Evolutionary conservation across 1,140 invertebrate genomes (phyloP).

Genomic region (Plectrocnemia conspersa): DNA sequence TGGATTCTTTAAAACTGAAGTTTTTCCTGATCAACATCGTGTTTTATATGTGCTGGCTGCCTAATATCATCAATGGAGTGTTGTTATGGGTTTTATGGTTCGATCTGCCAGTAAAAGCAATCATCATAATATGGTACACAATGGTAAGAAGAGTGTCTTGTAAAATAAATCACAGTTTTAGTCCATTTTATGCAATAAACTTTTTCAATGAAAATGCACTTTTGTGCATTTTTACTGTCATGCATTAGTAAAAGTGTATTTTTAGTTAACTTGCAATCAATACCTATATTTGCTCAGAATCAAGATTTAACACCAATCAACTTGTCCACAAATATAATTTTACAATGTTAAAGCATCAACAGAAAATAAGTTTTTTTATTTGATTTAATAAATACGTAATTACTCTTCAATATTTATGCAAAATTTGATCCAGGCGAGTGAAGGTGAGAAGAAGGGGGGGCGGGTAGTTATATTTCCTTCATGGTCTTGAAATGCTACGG

Average conservation of each 20-base stretch:
- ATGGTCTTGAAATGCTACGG: too few species aligned
- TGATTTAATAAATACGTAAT: too few species aligned
- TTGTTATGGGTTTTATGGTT: constrained; percentile 74
- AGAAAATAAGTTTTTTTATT: too few species aligned
- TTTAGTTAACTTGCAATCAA: background rate
- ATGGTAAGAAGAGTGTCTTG: constrained; percentile 58
- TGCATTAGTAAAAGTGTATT: background rate
- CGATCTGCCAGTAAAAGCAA: constrained; percentile 59
- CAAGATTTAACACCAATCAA: too few species aligned
- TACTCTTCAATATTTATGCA: too few species aligned
- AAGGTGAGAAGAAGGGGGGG: too few species aligned
- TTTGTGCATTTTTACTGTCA: background rate
- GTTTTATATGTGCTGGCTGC: constrained; percentile 78
- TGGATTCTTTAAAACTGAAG: constrained; percentile 65
- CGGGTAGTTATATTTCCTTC: too few species aligned
- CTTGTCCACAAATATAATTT: too few species aligned
- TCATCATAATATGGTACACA: constrained; percentile 72
- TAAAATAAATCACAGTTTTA: background rate
- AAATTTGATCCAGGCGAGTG: too few species aligned
- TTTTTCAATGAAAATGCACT: constrained; percentile 5
- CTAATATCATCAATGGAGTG: constrained; percentile 72
- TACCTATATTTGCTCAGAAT: too few species aligned
- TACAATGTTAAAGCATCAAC: too few species aligned
- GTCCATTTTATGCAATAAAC: background rate
- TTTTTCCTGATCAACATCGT: constrained; percentile 71